phyloP scores from a whole-genome alignment of 2,888 invertebrate genomes.

The Tipula unca region DNA sequence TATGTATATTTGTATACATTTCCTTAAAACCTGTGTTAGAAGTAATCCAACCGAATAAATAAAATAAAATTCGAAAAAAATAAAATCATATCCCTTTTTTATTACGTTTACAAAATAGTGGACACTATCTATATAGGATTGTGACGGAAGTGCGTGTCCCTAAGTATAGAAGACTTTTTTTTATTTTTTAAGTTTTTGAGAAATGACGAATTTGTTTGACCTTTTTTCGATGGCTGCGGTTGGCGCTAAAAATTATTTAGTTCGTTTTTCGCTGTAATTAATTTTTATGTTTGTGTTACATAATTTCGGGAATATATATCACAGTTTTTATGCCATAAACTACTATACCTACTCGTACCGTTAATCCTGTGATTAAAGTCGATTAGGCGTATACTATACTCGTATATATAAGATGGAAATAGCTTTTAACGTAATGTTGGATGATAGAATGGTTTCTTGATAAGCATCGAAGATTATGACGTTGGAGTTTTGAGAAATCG shows the following conservation, averaged over 20 bases:
- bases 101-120: not conserved
- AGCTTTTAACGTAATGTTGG: not conserved
- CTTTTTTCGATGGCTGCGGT: not conserved
- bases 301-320: not conserved
- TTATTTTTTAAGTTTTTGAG: not conserved
- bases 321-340: not conserved
- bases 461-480: not conserved
- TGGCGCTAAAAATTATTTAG: not conserved
- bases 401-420: not conserved
- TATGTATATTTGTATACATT: too few relatives aligned
- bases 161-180: not conserved
- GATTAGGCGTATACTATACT: not conserved
- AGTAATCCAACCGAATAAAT: constrained; percentile 1
- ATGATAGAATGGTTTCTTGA: not conserved
- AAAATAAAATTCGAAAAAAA: not conserved
- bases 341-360: not conserved
- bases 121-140: not conserved
- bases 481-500: not conserved
- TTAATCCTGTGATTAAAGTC: not conserved
- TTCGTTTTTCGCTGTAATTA: not conserved
- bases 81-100: not conserved
- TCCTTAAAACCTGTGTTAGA: not conserved
- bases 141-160: not conserved
- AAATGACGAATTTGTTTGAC: not conserved
- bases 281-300: not conserved